Conservation (phyloP, 2,888 invertebrate genomes). For the Lasius fuliginosus region DNA sequence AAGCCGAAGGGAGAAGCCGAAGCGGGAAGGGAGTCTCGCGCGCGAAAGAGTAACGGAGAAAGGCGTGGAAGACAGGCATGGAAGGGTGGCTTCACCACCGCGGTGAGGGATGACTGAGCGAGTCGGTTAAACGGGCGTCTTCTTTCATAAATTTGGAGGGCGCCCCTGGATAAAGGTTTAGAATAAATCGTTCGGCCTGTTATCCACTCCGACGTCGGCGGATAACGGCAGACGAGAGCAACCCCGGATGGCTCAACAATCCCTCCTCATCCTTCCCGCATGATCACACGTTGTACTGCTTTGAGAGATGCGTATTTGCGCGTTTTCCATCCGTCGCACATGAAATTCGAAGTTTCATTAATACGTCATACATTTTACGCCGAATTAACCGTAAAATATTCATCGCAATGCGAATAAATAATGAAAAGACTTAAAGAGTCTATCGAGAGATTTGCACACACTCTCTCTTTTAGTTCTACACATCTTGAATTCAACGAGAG, state of each 20-base stretch:
- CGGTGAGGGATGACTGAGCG: slow-evolving; percentile 85
- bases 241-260: slow-evolving; percentile 63
- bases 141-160: slow-evolving; percentile 86
- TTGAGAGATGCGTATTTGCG: slow-evolving; percentile 37
- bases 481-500: background rate
- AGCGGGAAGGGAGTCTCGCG: slow-evolving; percentile 28
- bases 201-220: slow-evolving; percentile 83
- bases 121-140: slow-evolving; percentile 85
- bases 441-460: background rate
- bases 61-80: slow-evolving; percentile 69
- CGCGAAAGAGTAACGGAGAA: slow-evolving; percentile 58
- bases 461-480: background rate
- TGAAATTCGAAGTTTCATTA: slow-evolving; percentile 9
- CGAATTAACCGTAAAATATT: background rate
- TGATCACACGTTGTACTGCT: slow-evolving; percentile 38
- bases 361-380: background rate
- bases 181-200: slow-evolving; percentile 85
- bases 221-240: slow-evolving; percentile 76
- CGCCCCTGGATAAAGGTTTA: slow-evolving; percentile 83
- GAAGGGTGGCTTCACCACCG: slow-evolving; percentile 81
- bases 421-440: background rate
- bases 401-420: background rate
- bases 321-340: slow-evolving; percentile 16
- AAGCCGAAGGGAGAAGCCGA: slow-evolving; percentile 28
- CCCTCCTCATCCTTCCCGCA: slow-evolving; percentile 45